phyloP scores from a whole-genome alignment of 2,888 invertebrate genomes.

The Phalera bucephala region DNA sequence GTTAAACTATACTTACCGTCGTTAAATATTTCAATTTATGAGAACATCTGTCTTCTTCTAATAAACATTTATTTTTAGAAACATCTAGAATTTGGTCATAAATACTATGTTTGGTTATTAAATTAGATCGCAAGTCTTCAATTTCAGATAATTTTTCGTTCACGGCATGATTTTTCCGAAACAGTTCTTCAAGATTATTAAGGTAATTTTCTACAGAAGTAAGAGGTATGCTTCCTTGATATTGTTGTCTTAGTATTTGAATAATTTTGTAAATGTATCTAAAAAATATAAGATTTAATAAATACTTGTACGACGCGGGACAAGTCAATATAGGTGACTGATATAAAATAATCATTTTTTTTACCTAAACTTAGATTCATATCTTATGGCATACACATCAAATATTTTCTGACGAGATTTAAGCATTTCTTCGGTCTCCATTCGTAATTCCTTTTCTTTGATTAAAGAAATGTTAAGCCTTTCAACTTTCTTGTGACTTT shows the following conservation, averaged over 20 bases:
- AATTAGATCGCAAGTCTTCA: conserved; percentile 55
- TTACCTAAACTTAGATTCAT: conserved; percentile 70
- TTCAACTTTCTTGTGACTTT: conserved; percentile 67
- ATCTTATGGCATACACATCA: conserved; percentile 61
- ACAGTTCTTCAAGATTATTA: conserved; percentile 54
- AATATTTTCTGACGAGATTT: conserved; percentile 64
- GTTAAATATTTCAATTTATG: conserved; percentile 62
- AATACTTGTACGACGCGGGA: no score
- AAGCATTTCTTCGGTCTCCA: conserved; percentile 66
- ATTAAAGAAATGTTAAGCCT: conserved; percentile 53
- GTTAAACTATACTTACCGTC: conserved; percentile 38
- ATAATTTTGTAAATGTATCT: conserved; percentile 68
- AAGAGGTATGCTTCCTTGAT: conserved; percentile 67
- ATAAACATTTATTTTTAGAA: conserved; percentile 55
- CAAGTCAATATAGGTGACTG: no score
- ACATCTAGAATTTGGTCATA: conserved; percentile 65
- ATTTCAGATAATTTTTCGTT: conserved; percentile 63
- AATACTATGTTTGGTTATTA: conserved; percentile 64
- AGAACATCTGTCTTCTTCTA: conserved; percentile 54
- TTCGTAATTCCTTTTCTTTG: conserved; percentile 62
- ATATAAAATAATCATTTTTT: conserved; percentile 1
- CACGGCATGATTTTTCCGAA: conserved; percentile 49
- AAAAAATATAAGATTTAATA: background rate
- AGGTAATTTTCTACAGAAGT: conserved; percentile 63
- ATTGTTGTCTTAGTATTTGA: conserved; percentile 65